Percentiles rank a stretch among this genome's conserved stretches.
Conservation (phyloP, 2,113 vertebrate species). For the Uria aalge region DNA sequence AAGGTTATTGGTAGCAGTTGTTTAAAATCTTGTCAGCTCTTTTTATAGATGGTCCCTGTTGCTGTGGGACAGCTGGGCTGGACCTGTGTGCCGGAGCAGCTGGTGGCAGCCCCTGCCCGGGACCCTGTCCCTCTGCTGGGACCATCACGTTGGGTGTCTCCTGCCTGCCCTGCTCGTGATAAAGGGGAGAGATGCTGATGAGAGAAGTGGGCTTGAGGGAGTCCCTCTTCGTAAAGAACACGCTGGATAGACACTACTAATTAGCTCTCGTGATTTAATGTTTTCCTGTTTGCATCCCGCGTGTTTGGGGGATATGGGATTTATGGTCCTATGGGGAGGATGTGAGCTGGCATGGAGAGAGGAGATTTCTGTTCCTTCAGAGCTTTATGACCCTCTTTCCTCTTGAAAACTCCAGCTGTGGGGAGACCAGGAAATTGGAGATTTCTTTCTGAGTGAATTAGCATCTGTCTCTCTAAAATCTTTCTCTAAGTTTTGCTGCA, state of each 20-base stretch:
- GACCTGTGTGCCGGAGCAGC: background rate
- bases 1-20: background rate
- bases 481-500: conserved; percentile 2
- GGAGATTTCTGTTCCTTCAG: conserved; percentile 40
- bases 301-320: background rate
- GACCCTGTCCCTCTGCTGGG: background rate
- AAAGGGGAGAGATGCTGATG: background rate
- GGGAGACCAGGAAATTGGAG: conserved; percentile 35
- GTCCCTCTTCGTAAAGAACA: background rate
- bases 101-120: background rate
- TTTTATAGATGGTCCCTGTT: background rate
- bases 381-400: conserved; percentile 3
- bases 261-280: background rate
- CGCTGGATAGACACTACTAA: background rate
- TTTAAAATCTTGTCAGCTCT: background rate
- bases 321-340: conserved; percentile 19
- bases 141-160: fast-evolving
- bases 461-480: background rate
- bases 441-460: conserved; percentile 51
- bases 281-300: background rate
- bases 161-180: background rate
- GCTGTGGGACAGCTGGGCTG: background rate
- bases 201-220: background rate
- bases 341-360: conserved; percentile 39
- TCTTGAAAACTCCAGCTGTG: conserved; percentile 40